A percentile compares a stretch with the other conserved stretches of the same genome.
phyloP scores from a whole-genome alignment of 2,797 vertebrate species.

The Poliocrania exsul region DNA sequence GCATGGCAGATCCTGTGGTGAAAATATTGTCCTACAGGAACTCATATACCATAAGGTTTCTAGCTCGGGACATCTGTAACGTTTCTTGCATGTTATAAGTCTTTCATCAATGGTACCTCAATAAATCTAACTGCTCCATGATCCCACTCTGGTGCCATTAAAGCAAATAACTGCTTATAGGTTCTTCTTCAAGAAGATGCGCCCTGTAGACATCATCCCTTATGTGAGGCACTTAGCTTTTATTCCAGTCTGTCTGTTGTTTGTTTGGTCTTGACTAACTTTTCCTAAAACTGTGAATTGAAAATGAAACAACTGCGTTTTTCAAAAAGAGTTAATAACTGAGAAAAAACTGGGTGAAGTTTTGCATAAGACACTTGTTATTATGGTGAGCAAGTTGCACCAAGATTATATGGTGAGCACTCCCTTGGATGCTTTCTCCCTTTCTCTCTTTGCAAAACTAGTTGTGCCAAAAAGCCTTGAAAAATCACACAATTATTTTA shows the following conservation, averaged over 20 bases:
- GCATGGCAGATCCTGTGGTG: neutral
- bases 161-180: neutral
- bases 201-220: neutral
- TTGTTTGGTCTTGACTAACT: neutral
- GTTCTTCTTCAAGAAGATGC: neutral
- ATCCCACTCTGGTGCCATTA: neutral
- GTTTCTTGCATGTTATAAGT: neutral
- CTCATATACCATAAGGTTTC: neutral
- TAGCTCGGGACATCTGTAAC: neutral
- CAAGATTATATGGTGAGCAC: neutral
- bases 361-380: neutral
- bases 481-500: neutral
- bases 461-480: neutral
- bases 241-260: neutral
- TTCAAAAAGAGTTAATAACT: neutral
- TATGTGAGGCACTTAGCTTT: neutral
- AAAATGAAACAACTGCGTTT: neutral
- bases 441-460: neutral
- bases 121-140: neutral
- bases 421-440: neutral
- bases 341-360: neutral
- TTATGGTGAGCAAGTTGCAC: neutral
- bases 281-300: neutral
- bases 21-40: neutral
- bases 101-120: neutral